phyloP scores from a whole-genome alignment of 2,113 vertebrate species.

The Aegithalos caudatus region DNA sequence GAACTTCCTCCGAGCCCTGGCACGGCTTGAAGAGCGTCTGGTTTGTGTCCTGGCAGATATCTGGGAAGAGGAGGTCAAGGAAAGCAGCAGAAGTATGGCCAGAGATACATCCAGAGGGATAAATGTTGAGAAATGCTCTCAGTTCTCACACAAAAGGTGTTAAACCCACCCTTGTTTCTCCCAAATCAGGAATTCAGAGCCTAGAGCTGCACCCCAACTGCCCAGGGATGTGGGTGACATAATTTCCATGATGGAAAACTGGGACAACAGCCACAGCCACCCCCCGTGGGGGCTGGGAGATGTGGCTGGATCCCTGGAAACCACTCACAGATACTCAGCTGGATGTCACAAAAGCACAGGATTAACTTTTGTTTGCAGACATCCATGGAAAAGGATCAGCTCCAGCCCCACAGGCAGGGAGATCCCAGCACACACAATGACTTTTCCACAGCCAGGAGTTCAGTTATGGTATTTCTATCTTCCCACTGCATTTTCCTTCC shows the following conservation, averaged over 20 bases:
- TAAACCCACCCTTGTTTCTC: accelerated
- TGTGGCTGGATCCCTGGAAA: not conserved
- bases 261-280: not conserved
- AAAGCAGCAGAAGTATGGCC: not conserved
- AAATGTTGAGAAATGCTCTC: accelerated
- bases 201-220: not conserved
- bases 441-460: not conserved
- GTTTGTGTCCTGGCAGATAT: slow-evolving; percentile 92
- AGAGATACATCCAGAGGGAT: accelerated
- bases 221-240: not conserved
- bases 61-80: slow-evolving; percentile 78
- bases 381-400: not conserved
- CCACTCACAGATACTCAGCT: not conserved
- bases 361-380: not conserved
- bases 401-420: not conserved
- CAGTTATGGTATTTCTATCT: not conserved
- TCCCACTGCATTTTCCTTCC: not conserved
- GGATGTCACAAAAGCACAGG: not conserved
- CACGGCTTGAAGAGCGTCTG: slow-evolving; percentile 93
- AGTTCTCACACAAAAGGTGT: accelerated
- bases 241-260: not conserved
- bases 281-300: not conserved
- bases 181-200: not conserved
- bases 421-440: not conserved
- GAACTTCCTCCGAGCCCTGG: slow-evolving; percentile 86